A percentile compares a stretch with the other conserved stretches of the same genome.
Evolutionary conservation across 1,140 invertebrate species (phyloP).

Genomic region (Drosophila bifasciata): DNA sequence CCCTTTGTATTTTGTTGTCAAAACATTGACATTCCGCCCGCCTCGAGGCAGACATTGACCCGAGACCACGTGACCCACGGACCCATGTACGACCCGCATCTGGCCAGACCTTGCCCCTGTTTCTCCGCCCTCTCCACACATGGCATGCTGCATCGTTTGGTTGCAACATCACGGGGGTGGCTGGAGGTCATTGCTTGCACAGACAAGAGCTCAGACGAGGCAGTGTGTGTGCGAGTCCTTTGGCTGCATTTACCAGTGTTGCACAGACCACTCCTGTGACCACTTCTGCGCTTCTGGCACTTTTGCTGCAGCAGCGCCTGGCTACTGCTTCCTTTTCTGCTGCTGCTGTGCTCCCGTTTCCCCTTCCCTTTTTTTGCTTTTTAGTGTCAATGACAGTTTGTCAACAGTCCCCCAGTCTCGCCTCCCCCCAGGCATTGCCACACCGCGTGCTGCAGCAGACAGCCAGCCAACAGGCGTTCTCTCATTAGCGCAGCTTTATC

Average conservation of each 20-base stretch:
- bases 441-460: too few relatives aligned
- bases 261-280: too few relatives aligned
- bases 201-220: not conserved
- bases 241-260: not conserved
- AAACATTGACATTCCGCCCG: slow-evolving; percentile 19
- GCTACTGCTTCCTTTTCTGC: too few relatives aligned
- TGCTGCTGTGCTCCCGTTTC: too few relatives aligned
- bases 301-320: too few relatives aligned
- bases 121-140: not conserved
- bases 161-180: too few relatives aligned
- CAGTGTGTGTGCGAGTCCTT: not conserved
- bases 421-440: too few relatives aligned
- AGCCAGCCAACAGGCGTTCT: slow-evolving; percentile 3
- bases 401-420: too few relatives aligned
- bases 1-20: slow-evolving; percentile 8
- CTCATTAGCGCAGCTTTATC: slow-evolving; percentile 46
- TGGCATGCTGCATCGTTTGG: not conserved
- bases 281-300: too few relatives aligned
- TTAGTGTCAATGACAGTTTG: slow-evolving; percentile 39
- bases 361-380: too few relatives aligned
- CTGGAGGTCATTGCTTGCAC: slow-evolving; percentile 37
- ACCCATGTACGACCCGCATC: slow-evolving; percentile 38
- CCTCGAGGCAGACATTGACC: slow-evolving; percentile 27
- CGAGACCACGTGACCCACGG: not conserved
- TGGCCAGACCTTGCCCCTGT: slow-evolving; percentile 19